phyloP scores from a whole-genome alignment of 2,888 invertebrate genomes.

The Torymus tubicola region DNA sequence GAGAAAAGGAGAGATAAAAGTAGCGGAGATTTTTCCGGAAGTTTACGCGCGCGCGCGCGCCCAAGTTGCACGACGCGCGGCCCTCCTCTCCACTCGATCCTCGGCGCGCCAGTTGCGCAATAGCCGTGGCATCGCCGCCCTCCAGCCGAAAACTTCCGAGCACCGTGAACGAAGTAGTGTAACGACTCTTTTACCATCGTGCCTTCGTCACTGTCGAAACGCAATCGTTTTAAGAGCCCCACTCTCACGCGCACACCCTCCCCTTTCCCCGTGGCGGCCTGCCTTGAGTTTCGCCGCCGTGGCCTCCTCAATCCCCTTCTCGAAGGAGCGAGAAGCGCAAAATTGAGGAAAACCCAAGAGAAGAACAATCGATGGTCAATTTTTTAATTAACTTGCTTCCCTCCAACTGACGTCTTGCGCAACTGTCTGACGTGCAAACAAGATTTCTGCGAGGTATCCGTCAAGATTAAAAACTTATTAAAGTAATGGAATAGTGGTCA shows the following conservation, averaged over 20 bases:
- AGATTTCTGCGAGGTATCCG: no score
- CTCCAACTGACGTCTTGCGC: no score
- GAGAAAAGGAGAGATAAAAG: constrained; percentile 35
- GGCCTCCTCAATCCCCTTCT: background rate
- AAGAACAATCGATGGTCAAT: background rate
- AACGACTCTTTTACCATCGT: constrained; percentile 65
- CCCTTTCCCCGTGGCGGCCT: background rate
- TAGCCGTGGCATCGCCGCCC: constrained; percentile 35
- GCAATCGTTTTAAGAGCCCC: constrained; percentile 64
- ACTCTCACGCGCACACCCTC: background rate
- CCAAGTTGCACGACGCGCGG: constrained; percentile 13
- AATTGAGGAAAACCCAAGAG: constrained; percentile 4
- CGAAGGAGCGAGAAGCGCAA: background rate
- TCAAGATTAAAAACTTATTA: no score
- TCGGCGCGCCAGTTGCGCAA: constrained; percentile 34
- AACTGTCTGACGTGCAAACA: no score
- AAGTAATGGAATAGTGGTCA: no score
- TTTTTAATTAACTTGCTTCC: constrained; percentile 29
- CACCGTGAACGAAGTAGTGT: constrained; percentile 52
- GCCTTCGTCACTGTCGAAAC: constrained; percentile 61
- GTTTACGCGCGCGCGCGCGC: constrained; percentile 35
- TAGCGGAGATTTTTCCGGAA: constrained; percentile 37
- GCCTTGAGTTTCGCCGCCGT: constrained; percentile 32
- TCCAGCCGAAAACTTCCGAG: constrained; percentile 39
- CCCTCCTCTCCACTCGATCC: constrained; percentile 13